Conservation (phyloP, 2,797 vertebrate genomes). For the Hippocampus kuda region DNA sequence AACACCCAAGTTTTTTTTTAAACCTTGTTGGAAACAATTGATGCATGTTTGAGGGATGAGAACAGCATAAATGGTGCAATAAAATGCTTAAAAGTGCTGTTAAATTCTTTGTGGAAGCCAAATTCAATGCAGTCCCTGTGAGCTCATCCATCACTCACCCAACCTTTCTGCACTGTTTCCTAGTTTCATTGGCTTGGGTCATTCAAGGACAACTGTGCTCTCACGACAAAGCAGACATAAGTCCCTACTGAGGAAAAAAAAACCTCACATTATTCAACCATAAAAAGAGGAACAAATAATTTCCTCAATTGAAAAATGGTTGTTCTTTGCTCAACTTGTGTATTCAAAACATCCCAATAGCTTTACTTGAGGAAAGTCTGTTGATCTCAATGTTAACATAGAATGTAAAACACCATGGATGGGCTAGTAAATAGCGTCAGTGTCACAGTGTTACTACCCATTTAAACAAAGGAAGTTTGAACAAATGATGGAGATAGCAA, state of each 20-base stretch:
- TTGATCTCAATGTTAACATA: neutral
- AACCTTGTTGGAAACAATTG: neutral
- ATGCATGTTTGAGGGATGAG: neutral
- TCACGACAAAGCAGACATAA: neutral
- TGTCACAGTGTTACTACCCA: neutral
- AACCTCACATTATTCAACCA: neutral
- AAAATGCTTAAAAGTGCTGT: neutral
- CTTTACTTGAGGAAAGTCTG: neutral
- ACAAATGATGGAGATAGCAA: neutral
- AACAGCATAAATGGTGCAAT: neutral
- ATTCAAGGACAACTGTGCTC: conserved; percentile 1
- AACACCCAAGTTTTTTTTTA: too few species aligned
- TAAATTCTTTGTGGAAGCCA: neutral
- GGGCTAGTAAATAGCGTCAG: neutral
- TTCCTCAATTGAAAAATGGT: neutral
- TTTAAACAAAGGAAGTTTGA: neutral
- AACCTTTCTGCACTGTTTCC: neutral
- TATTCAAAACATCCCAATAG: neutral
- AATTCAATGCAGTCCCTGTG: neutral
- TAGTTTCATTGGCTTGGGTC: neutral
- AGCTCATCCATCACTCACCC: conserved; percentile 5
- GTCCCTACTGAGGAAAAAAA: neutral
- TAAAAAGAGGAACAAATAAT: neutral
- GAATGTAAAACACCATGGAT: neutral
- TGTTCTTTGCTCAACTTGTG: neutral